phyloP scores from a whole-genome alignment of 2,888 invertebrate genomes.

The Maniola hyperantus region DNA sequence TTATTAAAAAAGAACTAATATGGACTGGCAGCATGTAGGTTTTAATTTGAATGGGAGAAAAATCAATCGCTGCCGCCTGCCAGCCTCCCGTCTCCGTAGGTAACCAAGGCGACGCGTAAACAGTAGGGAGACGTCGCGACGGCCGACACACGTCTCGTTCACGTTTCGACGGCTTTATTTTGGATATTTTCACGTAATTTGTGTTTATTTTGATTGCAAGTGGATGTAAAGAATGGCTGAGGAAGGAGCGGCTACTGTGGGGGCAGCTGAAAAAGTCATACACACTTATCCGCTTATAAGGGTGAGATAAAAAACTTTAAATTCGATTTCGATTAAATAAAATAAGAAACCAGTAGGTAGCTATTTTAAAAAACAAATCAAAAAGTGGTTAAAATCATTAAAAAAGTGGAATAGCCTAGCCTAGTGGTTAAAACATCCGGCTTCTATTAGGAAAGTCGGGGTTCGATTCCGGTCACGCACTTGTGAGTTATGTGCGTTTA shows the following conservation, averaged over 20 bases:
- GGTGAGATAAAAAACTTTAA: conserved; percentile 75
- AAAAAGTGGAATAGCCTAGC: no score
- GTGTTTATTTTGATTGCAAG: conserved; percentile 25
- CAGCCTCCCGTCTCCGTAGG: conserved; percentile 73
- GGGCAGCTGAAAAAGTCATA: conserved; percentile 85
- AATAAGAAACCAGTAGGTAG: no score
- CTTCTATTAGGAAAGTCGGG: no score
- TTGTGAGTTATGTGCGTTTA: no score
- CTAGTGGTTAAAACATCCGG: no score
- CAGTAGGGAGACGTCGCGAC: conserved; percentile 68
- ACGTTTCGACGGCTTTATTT: conserved; percentile 42
- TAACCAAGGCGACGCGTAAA: conserved; percentile 79
- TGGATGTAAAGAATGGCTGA: conserved; percentile 61
- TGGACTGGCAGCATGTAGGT: conserved; percentile 34
- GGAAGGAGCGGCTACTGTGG: conserved; percentile 62
- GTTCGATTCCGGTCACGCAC: no score
- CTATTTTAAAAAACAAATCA: no score
- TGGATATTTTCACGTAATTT: conserved; percentile 23
- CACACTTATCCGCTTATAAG: conserved; percentile 92
- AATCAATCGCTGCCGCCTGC: conserved; percentile 74
- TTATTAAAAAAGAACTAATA: conserved; percentile 25
- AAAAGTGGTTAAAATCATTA: no score
- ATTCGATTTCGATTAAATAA: no score
- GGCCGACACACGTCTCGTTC: conserved; percentile 50
- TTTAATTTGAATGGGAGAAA: conserved; percentile 51